Percentiles rank a stretch among this genome's conserved stretches.
These are phyloP conservation scores for Drosophila paulistorum DNA, from an alignment of 1,140 invertebrate genomes.

Conservation along the genomic window DNA sequence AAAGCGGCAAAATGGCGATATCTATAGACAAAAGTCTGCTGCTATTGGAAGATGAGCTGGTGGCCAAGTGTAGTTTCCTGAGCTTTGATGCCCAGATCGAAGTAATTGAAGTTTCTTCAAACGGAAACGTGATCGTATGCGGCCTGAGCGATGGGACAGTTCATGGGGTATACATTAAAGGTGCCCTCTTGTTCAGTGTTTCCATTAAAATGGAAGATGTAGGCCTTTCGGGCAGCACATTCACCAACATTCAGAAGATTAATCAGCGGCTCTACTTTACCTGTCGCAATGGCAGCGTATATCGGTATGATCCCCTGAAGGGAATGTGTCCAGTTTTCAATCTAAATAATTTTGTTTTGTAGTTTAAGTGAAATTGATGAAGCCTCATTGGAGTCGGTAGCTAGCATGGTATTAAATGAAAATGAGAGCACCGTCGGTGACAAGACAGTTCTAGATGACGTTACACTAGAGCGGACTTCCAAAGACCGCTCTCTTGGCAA, in stretches of 20 bases:
- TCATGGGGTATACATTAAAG: slow-evolving; percentile 76
- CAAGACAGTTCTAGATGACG: slow-evolving; percentile 60
- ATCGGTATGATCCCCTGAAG: slow-evolving; percentile 43
- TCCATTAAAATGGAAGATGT: slow-evolving; percentile 68
- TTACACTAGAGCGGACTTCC: slow-evolving; percentile 51
- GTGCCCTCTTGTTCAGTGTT: slow-evolving; percentile 67
- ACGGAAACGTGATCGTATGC: slow-evolving; percentile 75
- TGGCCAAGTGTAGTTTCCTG: slow-evolving; percentile 70
- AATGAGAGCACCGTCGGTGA: slow-evolving; percentile 57
- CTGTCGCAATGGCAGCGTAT: slow-evolving; percentile 75
- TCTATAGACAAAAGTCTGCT: slow-evolving; percentile 73
- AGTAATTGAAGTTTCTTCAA: slow-evolving; percentile 63
- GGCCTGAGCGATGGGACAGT: slow-evolving; percentile 75
- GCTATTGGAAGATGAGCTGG: slow-evolving; percentile 75
- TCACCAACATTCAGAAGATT: slow-evolving; percentile 64
- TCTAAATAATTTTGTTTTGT: neutral
- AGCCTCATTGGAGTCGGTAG: slow-evolving; percentile 41
- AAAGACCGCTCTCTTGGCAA: slow-evolving; percentile 37
- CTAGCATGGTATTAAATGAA: slow-evolving; percentile 48
- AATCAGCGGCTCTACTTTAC: slow-evolving; percentile 61
- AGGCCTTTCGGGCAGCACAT: slow-evolving; percentile 46
- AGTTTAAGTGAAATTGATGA: slow-evolving; percentile 76
- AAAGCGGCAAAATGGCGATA: slow-evolving; percentile 74
- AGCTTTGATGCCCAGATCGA: slow-evolving; percentile 70
- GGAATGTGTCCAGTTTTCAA: neutral